These are phyloP conservation scores for Caiman crocodilus DNA, from an alignment of 2,797 vertebrate species.

Conservation along the genomic window DNA sequence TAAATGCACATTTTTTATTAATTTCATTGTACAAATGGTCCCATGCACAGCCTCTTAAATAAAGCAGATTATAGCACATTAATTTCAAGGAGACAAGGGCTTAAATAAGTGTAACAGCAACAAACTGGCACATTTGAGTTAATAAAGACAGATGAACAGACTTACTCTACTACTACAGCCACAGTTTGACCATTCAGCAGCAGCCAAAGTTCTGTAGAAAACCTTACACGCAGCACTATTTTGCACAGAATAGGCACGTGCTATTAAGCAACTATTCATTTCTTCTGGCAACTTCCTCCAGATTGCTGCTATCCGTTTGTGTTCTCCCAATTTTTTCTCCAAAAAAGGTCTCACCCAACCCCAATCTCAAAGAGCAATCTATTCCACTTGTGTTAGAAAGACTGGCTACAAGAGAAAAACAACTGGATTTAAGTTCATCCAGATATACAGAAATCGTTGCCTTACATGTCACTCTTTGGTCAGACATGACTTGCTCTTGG, in stretches of 20 bases:
- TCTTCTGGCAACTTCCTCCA: too few species aligned
- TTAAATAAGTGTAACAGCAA: neutral
- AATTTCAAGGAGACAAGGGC: neutral
- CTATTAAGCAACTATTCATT: neutral
- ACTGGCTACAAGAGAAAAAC: neutral
- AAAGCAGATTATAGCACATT: neutral
- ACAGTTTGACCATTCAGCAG: neutral
- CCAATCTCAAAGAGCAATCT: neutral
- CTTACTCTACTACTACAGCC: neutral
- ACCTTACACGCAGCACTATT: neutral
- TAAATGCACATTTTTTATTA: too few species aligned
- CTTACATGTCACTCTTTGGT: too few species aligned
- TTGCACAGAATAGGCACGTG: neutral
- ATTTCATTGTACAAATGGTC: too few species aligned
- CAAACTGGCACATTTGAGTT: neutral
- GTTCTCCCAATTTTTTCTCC: too few species aligned
- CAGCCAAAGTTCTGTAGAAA: neutral
- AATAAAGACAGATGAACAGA: neutral
- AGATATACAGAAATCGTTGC: too few species aligned
- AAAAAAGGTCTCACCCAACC: neutral
- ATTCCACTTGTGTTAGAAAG: neutral
- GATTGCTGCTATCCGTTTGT: too few species aligned
- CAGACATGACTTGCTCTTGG: too few species aligned
- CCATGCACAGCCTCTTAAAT: neutral
- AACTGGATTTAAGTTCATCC: too few species aligned